These are phyloP conservation scores for Temnothorax nylanderi DNA, from an alignment of 1,140 invertebrate genomes.

Conservation along the genomic window DNA sequence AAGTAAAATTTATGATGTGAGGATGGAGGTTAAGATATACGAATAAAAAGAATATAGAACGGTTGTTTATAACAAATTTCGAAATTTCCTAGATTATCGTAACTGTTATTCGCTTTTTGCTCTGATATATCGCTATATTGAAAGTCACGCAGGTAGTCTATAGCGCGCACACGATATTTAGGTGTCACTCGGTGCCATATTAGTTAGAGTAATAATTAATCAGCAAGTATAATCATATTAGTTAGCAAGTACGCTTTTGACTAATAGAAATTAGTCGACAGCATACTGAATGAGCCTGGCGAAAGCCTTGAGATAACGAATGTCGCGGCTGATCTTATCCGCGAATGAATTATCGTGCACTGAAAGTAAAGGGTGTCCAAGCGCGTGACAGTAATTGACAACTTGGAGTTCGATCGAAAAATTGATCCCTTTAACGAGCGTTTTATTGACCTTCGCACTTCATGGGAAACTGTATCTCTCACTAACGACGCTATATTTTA, in stretches of 20 bases:
- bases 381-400: conserved; percentile 21
- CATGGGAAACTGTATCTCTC: conserved; percentile 22
- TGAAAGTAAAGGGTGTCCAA: conserved; percentile 31
- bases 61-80: neutral
- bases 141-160: neutral
- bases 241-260: neutral
- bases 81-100: neutral
- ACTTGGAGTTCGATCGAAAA: conserved; percentile 20
- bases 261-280: conserved; percentile 18
- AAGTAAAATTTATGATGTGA: neutral
- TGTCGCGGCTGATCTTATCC: conserved; percentile 36
- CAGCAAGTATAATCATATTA: neutral
- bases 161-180: neutral
- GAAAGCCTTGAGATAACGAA: conserved; percentile 7
- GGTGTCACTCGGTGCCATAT: no score
- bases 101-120: neutral
- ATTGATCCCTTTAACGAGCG: conserved; percentile 32
- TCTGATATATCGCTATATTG: neutral
- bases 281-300: neutral
- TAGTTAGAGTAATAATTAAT: neutral
- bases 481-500: conserved; percentile 2
- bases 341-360: conserved; percentile 39
- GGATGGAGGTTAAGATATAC: neutral
- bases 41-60: neutral
- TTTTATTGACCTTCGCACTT: conserved; percentile 27